phyloP scores from a whole-genome alignment of 2,113 vertebrate species.

The Austrofundulus limnaeus region DNA sequence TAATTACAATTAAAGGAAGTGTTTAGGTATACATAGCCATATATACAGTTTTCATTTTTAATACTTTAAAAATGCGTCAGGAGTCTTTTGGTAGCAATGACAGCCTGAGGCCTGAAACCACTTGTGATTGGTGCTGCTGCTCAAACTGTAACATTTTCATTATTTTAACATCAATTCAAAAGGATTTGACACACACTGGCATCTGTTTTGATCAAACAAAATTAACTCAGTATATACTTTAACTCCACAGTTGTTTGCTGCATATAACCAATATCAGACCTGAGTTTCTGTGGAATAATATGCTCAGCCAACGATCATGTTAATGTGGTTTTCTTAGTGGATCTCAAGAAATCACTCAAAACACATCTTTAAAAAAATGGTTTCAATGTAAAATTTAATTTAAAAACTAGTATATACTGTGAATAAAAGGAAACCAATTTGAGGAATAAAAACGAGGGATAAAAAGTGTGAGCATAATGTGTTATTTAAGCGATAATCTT shows the following conservation, averaged over 20 bases:
- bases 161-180: no score
- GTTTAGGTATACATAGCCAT: neutral
- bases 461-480: conserved; percentile 2
- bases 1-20: neutral
- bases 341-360: neutral
- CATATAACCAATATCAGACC: neutral
- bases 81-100: neutral
- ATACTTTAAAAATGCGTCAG: neutral
- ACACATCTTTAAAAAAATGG: neutral
- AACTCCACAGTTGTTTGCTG: neutral
- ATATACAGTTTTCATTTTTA: neutral
- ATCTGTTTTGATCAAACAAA: neutral
- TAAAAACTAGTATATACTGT: no score
- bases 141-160: neutral
- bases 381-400: neutral
- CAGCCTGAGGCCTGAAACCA: neutral
- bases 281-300: no score
- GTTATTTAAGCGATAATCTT: conserved; percentile 14
- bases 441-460: no score
- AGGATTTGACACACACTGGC: no score
- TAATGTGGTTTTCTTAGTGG: neutral
- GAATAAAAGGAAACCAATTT: no score
- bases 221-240: no score
- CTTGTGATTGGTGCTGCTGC: neutral
- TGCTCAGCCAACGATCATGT: no score